These are phyloP conservation scores for Macaca mulatta DNA, from an alignment of 2,113 vertebrate species.

Conservation along the genomic window DNA sequence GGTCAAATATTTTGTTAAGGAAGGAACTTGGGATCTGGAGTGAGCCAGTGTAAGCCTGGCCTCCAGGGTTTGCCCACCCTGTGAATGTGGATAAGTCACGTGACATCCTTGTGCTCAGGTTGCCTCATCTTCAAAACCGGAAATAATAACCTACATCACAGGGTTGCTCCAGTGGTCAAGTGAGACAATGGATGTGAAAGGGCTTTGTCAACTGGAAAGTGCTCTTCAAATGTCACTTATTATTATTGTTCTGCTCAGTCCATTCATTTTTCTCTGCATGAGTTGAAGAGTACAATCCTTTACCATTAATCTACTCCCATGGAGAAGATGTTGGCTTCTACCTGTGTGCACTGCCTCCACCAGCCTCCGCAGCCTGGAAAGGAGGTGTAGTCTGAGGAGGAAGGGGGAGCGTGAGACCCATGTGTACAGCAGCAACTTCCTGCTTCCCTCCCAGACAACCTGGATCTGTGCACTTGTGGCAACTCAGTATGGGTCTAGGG, in stretches of 20 bases:
- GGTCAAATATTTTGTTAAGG: background rate
- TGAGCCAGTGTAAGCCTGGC: background rate
- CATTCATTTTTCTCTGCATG: background rate
- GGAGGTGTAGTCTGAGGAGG: background rate
- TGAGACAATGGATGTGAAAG: background rate
- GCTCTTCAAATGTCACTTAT: background rate
- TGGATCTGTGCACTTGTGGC: accelerated
- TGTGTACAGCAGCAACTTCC: accelerated
- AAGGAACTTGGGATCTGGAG: background rate
- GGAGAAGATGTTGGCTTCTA: too few species aligned
- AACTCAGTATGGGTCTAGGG: background rate
- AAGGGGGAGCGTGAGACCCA: background rate
- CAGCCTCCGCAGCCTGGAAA: background rate
- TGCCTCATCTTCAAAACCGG: background rate
- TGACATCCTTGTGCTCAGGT: background rate
- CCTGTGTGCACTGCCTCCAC: too few species aligned
- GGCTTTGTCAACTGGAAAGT: background rate
- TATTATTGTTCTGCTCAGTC: background rate
- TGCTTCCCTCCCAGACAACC: background rate
- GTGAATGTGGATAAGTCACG: background rate
- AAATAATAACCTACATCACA: background rate
- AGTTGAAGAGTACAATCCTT: background rate
- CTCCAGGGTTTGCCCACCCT: background rate
- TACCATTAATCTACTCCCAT: background rate
- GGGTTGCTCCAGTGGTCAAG: background rate